These are phyloP conservation scores for Gavia stellata DNA, from an alignment of 2,113 vertebrate species.

Conservation along the genomic window DNA sequence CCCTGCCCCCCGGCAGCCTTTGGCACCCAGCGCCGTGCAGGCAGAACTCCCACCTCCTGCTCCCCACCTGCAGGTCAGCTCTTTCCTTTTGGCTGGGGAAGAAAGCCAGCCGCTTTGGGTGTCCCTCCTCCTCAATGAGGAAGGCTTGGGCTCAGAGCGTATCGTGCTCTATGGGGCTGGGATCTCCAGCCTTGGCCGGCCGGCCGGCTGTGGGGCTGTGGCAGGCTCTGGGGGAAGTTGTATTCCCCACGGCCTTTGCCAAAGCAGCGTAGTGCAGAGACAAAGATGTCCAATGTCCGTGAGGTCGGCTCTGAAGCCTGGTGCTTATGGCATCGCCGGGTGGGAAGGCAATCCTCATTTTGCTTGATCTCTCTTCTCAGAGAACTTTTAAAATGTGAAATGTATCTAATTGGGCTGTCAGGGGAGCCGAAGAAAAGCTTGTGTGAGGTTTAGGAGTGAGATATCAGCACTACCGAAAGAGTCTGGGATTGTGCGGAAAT, in stretches of 20 bases:
- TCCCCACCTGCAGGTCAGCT: neutral
- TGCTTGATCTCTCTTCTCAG: neutral
- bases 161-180: neutral
- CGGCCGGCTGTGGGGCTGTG: accelerated
- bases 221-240: neutral
- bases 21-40: accelerated
- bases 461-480: neutral
- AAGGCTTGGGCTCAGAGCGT: neutral
- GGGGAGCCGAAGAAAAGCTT: neutral
- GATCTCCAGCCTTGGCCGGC: neutral
- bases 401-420: neutral
- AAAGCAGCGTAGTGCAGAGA: accelerated
- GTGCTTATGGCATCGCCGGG: neutral
- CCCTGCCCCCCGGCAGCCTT: neutral
- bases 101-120: neutral
- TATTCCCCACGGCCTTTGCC: neutral
- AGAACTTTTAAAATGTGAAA: neutral
- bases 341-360: neutral
- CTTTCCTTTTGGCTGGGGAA: neutral
- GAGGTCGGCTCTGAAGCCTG: neutral
- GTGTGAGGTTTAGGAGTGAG: accelerated
- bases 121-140: neutral
- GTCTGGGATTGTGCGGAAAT: neutral
- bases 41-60: neutral
- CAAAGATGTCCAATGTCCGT: neutral